phyloP scores from a whole-genome alignment of 2,797 vertebrate species.

The Sebastes taczanowskii region DNA sequence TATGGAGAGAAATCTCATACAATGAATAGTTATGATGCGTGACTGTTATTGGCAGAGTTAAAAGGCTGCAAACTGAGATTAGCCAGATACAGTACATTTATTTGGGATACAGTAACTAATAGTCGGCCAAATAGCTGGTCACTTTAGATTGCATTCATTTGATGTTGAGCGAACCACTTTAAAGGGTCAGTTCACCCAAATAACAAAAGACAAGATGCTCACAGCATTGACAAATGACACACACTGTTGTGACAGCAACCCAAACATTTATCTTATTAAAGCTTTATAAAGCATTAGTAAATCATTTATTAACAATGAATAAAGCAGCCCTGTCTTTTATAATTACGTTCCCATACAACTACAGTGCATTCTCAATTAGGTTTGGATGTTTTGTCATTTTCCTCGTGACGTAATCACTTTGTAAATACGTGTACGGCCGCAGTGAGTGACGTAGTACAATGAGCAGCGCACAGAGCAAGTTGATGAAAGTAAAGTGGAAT shows the following conservation, averaged over 20 bases:
- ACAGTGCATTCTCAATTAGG: too few relatives aligned
- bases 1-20: constrained; percentile 33
- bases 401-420: too few relatives aligned
- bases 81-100: constrained; percentile 17
- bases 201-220: not conserved
- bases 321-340: too few relatives aligned
- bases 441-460: too few relatives aligned
- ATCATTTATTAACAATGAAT: not conserved
- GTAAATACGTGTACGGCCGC: too few relatives aligned
- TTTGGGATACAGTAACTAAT: not conserved
- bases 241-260: too few relatives aligned
- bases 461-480: too few relatives aligned
- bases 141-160: not conserved
- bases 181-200: not conserved
- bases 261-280: not conserved
- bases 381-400: too few relatives aligned
- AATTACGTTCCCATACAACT: too few relatives aligned
- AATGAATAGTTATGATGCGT: constrained; percentile 47
- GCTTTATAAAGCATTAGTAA: not conserved
- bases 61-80: not conserved
- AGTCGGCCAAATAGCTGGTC: constrained; percentile 5
- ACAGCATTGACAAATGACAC: too few relatives aligned
- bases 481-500: too few relatives aligned
- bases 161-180: not conserved
- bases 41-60: constrained; percentile 36